Evolutionary conservation across 2,888 invertebrate genomes (phyloP).

Genomic region (Apamea crenata): DNA sequence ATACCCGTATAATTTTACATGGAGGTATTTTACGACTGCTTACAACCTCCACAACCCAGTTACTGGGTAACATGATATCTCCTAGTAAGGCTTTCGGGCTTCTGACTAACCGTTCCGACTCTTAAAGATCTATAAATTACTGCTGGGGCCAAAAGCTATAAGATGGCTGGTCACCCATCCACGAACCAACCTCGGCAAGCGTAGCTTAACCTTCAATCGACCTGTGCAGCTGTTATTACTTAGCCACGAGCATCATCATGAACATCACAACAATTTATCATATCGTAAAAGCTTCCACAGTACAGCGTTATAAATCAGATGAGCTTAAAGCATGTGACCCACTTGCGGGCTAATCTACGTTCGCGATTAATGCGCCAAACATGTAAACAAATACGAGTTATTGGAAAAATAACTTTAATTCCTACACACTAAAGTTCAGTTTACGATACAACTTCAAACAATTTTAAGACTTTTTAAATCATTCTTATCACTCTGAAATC

Average conservation of each 20-base stretch:
- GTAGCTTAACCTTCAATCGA: not conserved
- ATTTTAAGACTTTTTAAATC: too few species aligned
- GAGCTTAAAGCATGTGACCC: constrained; percentile 55
- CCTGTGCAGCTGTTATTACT: not conserved
- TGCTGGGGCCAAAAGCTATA: too few species aligned
- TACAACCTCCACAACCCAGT: too few species aligned
- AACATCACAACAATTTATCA: constrained; percentile 20
- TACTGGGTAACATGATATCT: not conserved
- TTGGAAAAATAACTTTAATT: too few species aligned
- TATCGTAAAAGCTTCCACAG: constrained; percentile 28
- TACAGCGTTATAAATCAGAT: constrained; percentile 34
- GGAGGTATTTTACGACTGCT: too few species aligned
- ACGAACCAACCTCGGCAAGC: not conserved
- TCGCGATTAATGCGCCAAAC: too few species aligned
- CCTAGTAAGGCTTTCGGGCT: not conserved
- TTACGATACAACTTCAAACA: too few species aligned
- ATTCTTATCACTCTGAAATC: too few species aligned
- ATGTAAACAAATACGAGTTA: too few species aligned
- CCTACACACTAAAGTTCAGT: too few species aligned
- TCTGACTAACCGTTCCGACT: not conserved
- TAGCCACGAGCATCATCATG: not conserved
- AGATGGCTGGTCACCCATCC: not conserved
- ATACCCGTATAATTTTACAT: too few species aligned
- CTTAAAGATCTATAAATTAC: not conserved
- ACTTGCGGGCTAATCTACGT: constrained; percentile 16